Base-by-base conservation (phyloP, 2,888 invertebrate genomes). In the Eueremaeus valkanovi region DNA sequence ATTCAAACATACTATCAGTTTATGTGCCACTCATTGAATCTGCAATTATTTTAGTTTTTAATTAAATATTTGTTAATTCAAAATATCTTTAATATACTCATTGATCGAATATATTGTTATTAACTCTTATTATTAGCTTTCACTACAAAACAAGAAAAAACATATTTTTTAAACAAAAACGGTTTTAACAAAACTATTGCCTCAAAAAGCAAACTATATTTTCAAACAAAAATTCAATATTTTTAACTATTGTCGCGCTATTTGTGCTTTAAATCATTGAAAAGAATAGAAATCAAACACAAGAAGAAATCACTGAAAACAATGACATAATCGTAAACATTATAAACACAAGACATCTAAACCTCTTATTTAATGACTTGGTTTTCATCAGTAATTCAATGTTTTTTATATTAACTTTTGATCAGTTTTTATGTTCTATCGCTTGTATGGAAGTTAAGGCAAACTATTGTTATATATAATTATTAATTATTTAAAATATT, bases 401-500 rank as follows among this genome's bases (percentile, higher is more conserved):
- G 18, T 5, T n/a, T n/a, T 45, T 45, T 45, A 45, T 51, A 21
- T 51, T 21, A n/a, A 21, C 18, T 51, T 51, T 51, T 51, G n/a
- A 51, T 18, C 18, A n/a, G 3, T 21, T 21, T 51, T 51, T 18
- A 13, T 45, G 8, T 45, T 51, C 21, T n/a, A 51, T 29, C 21
- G 29, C 31, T n/a, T 58, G 11, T 16, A 8, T 58, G 31, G 29
- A 58, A 29, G 27, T 58, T 58, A 58, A 58, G 58, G 58, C 58
- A 58, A 58, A 58, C 58, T 58, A 58, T 58, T 55, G 27, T 55
- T 55, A 58, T n/a, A n/a, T n/a, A n/a, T n/a, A n/a, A n/a, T n/a
- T n/a, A 16, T n/a, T 49, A 49, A 49, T 13, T 49, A n/a, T n/a
- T 49, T n/a, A n/a, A n/a, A n/a, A 18, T 49, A 49, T 49, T 9